phyloP scores from a whole-genome alignment of 2,888 invertebrate species.

The Vesta saturnalis region DNA sequence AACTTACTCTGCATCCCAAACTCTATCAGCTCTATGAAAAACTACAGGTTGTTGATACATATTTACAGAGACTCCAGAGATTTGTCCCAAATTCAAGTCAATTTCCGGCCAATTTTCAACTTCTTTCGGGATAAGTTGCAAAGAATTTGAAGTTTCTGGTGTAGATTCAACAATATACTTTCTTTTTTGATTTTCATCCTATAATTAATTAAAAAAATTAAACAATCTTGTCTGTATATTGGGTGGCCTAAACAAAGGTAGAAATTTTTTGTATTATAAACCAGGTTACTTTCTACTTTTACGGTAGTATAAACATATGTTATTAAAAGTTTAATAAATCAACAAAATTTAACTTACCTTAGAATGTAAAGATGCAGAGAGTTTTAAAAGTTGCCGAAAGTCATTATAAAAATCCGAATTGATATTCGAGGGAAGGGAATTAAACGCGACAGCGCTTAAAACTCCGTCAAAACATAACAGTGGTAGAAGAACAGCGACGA shows the following conservation, averaged over 20 bases:
- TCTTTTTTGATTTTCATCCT: constrained; percentile 27
- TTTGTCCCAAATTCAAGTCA: constrained; percentile 78
- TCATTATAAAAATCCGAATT: constrained; percentile 64
- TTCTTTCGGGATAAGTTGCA: constrained; percentile 66
- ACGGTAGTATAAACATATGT: background rate
- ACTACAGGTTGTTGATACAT: constrained; percentile 81
- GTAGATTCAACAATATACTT: constrained; percentile 33
- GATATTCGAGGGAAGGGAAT: constrained; percentile 23
- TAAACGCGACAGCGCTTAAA: constrained; percentile 38
- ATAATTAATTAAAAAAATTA: background rate
- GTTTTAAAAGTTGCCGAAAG: constrained; percentile 64
- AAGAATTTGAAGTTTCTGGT: constrained; percentile 68
- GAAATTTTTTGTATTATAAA: background rate
- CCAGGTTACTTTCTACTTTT: constrained; percentile 2
- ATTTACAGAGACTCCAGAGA: constrained; percentile 87
- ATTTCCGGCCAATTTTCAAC: constrained; percentile 70
- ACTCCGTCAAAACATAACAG: constrained; percentile 45
- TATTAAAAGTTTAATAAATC: background rate
- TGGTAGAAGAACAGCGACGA: constrained; percentile 51
- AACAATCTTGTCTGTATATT: background rate
- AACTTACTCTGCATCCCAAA: constrained; percentile 79
- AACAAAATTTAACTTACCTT: constrained; percentile 48
- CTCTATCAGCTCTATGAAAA: constrained; percentile 83
- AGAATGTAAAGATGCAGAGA: constrained; percentile 57
- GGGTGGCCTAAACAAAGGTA: constrained; percentile 23